Percentiles rank a stretch among this genome's conserved stretches.
These are phyloP conservation scores for Hyla sarda DNA, from an alignment of 2,113 vertebrate genomes.

Conservation along the genomic window DNA sequence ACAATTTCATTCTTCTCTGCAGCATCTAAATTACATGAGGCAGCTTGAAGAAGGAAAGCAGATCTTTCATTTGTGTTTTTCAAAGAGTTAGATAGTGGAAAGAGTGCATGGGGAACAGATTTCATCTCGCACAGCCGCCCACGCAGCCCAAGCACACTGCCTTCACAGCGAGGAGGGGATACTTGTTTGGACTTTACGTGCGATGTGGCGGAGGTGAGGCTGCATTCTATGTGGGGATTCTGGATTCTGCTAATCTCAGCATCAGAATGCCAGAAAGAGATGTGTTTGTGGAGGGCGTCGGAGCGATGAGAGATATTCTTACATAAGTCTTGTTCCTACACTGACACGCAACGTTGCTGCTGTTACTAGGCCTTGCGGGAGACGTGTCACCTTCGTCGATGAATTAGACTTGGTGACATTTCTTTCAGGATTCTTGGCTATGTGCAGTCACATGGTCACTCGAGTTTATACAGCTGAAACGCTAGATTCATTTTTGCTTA, in stretches of 20 bases:
- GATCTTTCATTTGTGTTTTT: slow-evolving; percentile 39
- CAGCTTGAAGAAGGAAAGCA: not conserved
- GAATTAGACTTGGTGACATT: not conserved
- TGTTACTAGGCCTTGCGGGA: slow-evolving; percentile 16
- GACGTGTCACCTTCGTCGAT: not conserved
- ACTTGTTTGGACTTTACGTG: slow-evolving; percentile 9
- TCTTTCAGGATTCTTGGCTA: not conserved
- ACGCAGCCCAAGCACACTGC: slow-evolving; percentile 21
- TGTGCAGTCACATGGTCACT: not conserved
- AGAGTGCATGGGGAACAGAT: slow-evolving; percentile 25
- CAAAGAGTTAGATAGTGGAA: slow-evolving; percentile 3
- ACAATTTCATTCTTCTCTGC: not conserved
- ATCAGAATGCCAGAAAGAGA: not conserved
- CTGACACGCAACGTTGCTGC: not conserved
- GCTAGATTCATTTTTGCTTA: not conserved
- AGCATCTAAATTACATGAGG: slow-evolving; percentile 2
- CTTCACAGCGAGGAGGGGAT: slow-evolving; percentile 7
- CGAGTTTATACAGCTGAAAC: not conserved
- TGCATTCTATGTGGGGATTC: not conserved
- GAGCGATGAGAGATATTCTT: slow-evolving; percentile 7
- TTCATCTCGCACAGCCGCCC: slow-evolving; percentile 32
- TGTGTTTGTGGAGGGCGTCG: not conserved
- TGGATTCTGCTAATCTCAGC: slow-evolving; percentile 20
- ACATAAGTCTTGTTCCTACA: slow-evolving; percentile 9
- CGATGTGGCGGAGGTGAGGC: slow-evolving; percentile 1